Conservation (phyloP, 2,113 vertebrate genomes). For the Corythornis vintsioides region DNA sequence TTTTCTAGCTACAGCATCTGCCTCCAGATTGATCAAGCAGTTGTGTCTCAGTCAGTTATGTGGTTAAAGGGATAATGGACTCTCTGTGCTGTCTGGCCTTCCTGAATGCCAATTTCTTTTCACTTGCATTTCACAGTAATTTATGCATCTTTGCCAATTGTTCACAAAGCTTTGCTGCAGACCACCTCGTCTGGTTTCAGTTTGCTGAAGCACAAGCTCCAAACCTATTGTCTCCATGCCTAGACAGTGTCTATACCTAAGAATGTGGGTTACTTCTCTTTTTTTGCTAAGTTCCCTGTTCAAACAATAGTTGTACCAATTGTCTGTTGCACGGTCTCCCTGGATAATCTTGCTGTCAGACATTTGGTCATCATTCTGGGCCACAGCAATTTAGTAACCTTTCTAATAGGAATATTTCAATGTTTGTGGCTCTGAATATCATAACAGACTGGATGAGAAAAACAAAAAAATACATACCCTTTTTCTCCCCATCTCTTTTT, state of each 20-base stretch:
- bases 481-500: neutral
- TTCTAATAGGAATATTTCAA: conserved; percentile 42
- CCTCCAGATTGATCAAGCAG: conserved; percentile 40
- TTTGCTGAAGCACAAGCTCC: neutral
- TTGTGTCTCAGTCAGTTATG: conserved; percentile 58
- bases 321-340: neutral
- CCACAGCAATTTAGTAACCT: conserved; percentile 35
- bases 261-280: neutral
- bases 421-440: conserved; percentile 5
- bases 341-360: conserved; percentile 10
- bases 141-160: conserved; percentile 12
- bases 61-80: conserved; percentile 69
- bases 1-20: conserved; percentile 47
- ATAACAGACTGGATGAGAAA: neutral
- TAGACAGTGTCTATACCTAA: neutral
- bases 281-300: neutral
- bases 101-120: conserved; percentile 64
- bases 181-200: neutral
- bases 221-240: neutral
- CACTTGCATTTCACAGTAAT: conserved; percentile 51
- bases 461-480: neutral
- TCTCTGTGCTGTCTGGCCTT: conserved; percentile 35
- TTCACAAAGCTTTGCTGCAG: neutral
- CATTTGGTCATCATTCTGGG: conserved; percentile 3
- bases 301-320: neutral